A percentile compares a stretch with the other conserved stretches of the same genome.
Conservation (phyloP, 2,888 invertebrate species). For the Tineola bisselliella region DNA sequence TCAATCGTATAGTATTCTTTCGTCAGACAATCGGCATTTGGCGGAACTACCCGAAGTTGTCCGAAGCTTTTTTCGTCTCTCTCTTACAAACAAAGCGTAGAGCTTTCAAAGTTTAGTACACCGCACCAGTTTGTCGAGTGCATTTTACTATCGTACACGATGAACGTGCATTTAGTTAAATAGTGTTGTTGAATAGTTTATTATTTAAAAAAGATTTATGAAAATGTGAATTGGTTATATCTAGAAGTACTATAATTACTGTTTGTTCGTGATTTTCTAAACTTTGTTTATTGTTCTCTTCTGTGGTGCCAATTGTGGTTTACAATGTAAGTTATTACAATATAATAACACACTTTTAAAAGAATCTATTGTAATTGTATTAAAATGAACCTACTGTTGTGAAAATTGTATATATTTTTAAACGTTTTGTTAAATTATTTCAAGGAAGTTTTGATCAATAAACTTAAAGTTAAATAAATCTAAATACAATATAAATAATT, state of each 20-base stretch:
- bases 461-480: no score
- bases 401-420: no score
- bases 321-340: background rate
- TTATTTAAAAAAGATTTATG: background rate
- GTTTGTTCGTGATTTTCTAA: background rate
- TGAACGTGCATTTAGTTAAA: background rate
- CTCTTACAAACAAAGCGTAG: slow-evolving; percentile 40
- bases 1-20: background rate
- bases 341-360: no score
- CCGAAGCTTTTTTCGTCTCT: slow-evolving; percentile 50
- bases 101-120: background rate
- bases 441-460: no score
- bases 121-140: background rate
- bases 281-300: background rate
- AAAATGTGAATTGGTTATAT: background rate
- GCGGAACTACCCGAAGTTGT: slow-evolving; percentile 43
- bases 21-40: slow-evolving; percentile 12
- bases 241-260: no score
- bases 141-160: background rate
- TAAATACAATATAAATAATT: no score
- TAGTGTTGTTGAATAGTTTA: background rate
- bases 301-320: background rate
- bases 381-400: no score
- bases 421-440: no score
- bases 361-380: no score